A percentile compares a stretch with the other conserved stretches of the same genome.
Conservation (phyloP, 2,888 invertebrate genomes). For the Epirrita christyi region DNA sequence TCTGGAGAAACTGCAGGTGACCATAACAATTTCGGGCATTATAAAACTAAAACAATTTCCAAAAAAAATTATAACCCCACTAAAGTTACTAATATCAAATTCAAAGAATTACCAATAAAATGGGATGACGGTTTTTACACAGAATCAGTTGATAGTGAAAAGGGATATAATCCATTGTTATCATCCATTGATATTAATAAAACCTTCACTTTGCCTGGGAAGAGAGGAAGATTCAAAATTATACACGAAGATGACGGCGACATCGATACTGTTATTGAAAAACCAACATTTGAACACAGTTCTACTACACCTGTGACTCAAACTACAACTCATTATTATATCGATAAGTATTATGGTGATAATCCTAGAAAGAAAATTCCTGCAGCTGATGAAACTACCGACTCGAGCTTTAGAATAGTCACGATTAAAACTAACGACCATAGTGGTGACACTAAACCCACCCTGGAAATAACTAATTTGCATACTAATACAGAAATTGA, state of each 20-base stretch:
- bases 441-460: background rate
- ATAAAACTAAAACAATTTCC: conserved; percentile 3
- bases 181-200: conserved; percentile 13
- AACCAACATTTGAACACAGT: conserved; percentile 3
- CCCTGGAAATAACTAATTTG: background rate
- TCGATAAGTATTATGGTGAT: background rate
- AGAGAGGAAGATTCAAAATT: conserved; percentile 21
- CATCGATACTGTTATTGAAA: conserved; percentile 1
- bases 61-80: background rate
- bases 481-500: background rate
- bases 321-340: background rate
- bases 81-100: conserved; percentile 5
- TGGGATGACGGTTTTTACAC: background rate
- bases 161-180: conserved; percentile 3
- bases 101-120: conserved; percentile 8
- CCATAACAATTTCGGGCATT: background rate
- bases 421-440: conserved; percentile 1
- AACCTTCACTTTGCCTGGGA: conserved; percentile 18
- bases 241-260: conserved; percentile 19
- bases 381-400: background rate
- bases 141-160: background rate
- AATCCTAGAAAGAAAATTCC: background rate
- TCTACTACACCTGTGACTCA: conserved; percentile 1
- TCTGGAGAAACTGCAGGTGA: conserved; percentile 4
- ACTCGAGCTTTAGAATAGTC: background rate